Conservation (phyloP, 92 coral and sea anemone species). For the Actinernus sp. region DNA sequence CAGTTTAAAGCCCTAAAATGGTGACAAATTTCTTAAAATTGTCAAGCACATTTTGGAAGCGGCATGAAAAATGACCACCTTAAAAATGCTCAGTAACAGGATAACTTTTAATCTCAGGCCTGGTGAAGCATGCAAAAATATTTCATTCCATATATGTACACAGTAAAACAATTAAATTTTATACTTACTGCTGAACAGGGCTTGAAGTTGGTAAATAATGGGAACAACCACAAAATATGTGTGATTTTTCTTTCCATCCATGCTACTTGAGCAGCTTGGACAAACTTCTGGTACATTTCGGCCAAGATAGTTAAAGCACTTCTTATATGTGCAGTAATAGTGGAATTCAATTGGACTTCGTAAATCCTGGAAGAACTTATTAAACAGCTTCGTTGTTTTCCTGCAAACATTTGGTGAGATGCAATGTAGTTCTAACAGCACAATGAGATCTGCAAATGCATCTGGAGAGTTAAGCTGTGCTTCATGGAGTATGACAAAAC, state of each 20-base stretch:
- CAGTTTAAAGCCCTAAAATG: too few relatives aligned
- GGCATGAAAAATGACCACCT: too few relatives aligned
- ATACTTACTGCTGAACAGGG: conserved; percentile 26
- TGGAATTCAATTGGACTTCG: conserved; percentile 13
- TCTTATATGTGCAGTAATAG: conserved; percentile 2
- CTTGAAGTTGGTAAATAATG: conserved; percentile 21
- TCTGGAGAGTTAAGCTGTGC: conserved; percentile 16
- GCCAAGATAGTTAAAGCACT: conserved; percentile 22
- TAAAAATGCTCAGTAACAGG: too few relatives aligned
- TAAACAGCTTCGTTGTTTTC: conserved; percentile 9
- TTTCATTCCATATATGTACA: too few relatives aligned
- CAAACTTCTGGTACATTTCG: conserved; percentile 13
- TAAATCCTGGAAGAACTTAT: neutral
- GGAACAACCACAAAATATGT: conserved; percentile 23
- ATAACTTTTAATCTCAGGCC: too few relatives aligned
- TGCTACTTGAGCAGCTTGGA: conserved; percentile 11
- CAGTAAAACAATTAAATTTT: too few relatives aligned
- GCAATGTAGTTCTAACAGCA: conserved; percentile 9
- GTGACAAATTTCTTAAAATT: too few relatives aligned
- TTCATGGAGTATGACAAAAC: conserved; percentile 3
- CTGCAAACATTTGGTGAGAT: conserved; percentile 3
- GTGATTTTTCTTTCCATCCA: conserved; percentile 2
- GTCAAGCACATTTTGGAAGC: too few relatives aligned
- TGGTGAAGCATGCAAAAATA: too few relatives aligned
- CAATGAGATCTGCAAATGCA: conserved; percentile 17